Percentiles rank a stretch among this genome's conserved stretches.
These are phyloP conservation scores for Dendrocopos noguchii DNA, from an alignment of 2,113 vertebrate species.

Conservation along the genomic window DNA sequence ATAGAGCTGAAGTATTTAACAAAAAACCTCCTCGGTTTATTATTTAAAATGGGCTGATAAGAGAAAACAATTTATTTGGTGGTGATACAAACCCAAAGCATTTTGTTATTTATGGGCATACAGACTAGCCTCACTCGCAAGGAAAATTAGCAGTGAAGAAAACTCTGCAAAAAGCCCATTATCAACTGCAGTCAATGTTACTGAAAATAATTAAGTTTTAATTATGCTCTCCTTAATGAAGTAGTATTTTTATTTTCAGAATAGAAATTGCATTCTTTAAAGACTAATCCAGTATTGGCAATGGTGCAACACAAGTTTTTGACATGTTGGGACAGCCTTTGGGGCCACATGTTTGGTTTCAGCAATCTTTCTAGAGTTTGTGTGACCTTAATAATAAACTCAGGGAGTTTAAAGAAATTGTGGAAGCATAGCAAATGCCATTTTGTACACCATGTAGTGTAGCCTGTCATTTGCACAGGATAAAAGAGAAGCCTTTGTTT, in stretches of 20 bases:
- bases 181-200: conserved; percentile 13
- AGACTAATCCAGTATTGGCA: not conserved
- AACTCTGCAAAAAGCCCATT: not conserved
- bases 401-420: not conserved
- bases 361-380: not conserved
- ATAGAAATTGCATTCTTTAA: conserved; percentile 38
- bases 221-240: conserved; percentile 57
- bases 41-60: conserved; percentile 18
- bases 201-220: conserved; percentile 66
- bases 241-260: conserved; percentile 34
- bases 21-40: not conserved
- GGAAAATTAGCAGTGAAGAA: conserved; percentile 30
- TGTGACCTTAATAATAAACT: not conserved
- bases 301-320: not conserved
- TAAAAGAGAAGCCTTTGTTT: not conserved
- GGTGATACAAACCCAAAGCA: not conserved
- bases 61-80: not conserved
- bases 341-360: not conserved
- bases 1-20: not conserved
- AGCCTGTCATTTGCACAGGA: not conserved
- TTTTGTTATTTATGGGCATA: not conserved
- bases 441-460: accelerated
- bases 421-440: not conserved
- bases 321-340: not conserved
- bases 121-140: not conserved